phyloP scores from a whole-genome alignment of 2,797 vertebrate species.

The Pipistrellus pipistrellus region DNA sequence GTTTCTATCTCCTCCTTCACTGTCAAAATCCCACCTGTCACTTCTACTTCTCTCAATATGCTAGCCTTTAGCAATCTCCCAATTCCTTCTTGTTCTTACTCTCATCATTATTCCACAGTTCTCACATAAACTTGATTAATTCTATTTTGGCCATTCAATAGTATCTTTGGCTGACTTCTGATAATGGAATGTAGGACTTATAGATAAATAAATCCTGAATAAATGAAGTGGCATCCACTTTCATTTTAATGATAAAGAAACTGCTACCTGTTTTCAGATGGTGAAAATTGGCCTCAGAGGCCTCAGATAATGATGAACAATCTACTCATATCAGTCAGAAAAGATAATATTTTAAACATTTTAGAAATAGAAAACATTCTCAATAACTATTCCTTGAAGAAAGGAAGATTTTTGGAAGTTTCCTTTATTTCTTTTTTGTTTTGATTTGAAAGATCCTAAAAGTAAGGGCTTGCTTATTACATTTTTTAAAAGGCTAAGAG shows the following conservation, averaged over 20 bases:
- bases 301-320: constrained; percentile 32
- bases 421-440: constrained; percentile 33
- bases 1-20: background rate
- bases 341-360: constrained; percentile 25
- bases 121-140: background rate
- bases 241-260: constrained; percentile 21
- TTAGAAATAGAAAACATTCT: constrained; percentile 6
- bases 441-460: constrained; percentile 45
- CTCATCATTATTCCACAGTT: background rate
- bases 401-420: constrained; percentile 16
- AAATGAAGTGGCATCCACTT: background rate
- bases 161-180: background rate
- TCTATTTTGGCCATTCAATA: background rate
- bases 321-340: background rate
- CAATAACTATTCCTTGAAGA: constrained; percentile 44
- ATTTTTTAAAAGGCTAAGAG: constrained; percentile 50
- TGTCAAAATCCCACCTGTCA: background rate
- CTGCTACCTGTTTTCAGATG: background rate
- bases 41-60: background rate
- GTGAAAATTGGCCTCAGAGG: background rate
- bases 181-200: background rate
- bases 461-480: constrained; percentile 28
- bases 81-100: background rate
- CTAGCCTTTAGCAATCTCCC: background rate
- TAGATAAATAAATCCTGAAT: background rate